These are phyloP conservation scores for Dromius quadrimaculatus DNA, from an alignment of 2,888 invertebrate species.

Conservation along the genomic window DNA sequence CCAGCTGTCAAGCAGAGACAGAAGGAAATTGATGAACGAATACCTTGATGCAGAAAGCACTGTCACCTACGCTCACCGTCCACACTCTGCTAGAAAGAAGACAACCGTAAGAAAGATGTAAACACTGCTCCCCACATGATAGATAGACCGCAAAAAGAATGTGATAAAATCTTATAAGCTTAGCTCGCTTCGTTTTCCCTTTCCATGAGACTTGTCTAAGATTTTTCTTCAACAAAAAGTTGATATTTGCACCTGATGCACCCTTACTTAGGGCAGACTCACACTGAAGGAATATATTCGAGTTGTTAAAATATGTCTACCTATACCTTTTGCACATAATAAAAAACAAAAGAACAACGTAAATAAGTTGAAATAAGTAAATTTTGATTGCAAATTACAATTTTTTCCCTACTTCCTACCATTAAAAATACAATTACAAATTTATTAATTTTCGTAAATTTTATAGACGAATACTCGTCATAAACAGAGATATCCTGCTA, in stretches of 20 bases:
- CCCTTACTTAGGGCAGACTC: conserved; percentile 3
- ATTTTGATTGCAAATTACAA: too few species aligned
- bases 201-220: conserved; percentile 54
- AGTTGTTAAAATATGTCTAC: too few species aligned
- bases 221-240: conserved; percentile 59
- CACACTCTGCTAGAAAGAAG: conserved; percentile 6
- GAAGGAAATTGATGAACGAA: conserved; percentile 44
- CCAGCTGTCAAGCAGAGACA: conserved; percentile 40
- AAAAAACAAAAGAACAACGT: too few species aligned
- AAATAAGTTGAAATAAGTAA: too few species aligned
- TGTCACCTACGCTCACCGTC: conserved; percentile 38
- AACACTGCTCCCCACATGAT: conserved; percentile 54
- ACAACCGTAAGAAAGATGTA: conserved; percentile 39
- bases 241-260: conserved; percentile 60
- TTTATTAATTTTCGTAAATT: too few species aligned
- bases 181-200: conserved; percentile 42
- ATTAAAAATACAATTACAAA: too few species aligned
- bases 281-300: too few species aligned
- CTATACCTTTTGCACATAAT: too few species aligned
- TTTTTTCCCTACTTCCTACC: too few species aligned
- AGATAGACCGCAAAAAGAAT: conserved; percentile 57
- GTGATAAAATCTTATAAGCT: conserved; percentile 58
- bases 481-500: too few species aligned
- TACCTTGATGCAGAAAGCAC: conserved; percentile 28
- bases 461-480: too few species aligned